Percentiles rank a stretch among this genome's conserved stretches.
These are phyloP conservation scores for Plagiodera versicolora DNA, from an alignment of 2,888 invertebrate genomes.

Conservation along the genomic window DNA sequence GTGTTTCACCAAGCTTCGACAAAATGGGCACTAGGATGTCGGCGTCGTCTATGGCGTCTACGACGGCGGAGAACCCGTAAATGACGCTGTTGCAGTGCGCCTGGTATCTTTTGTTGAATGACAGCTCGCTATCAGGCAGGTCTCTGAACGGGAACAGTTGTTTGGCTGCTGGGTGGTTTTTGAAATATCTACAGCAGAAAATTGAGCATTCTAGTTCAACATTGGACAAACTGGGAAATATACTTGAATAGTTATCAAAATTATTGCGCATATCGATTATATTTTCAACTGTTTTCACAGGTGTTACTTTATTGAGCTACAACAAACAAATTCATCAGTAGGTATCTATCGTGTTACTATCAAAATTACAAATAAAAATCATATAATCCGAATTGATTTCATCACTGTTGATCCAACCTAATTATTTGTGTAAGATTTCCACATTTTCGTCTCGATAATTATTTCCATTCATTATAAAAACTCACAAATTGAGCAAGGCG, in stretches of 20 bases:
- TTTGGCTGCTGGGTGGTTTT: slow-evolving; percentile 57
- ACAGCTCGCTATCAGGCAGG: slow-evolving; percentile 54
- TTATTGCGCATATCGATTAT: background rate
- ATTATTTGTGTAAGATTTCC: too few relatives aligned
- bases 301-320: too few relatives aligned
- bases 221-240: too few relatives aligned
- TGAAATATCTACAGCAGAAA: slow-evolving; percentile 54
- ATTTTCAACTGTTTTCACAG: background rate
- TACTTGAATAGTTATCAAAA: too few relatives aligned
- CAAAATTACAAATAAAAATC: too few relatives aligned
- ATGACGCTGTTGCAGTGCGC: slow-evolving; percentile 60
- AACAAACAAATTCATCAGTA: too few relatives aligned
- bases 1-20: slow-evolving; percentile 57
- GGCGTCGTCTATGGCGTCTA: slow-evolving; percentile 59
- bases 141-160: slow-evolving; percentile 58
- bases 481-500: slow-evolving; percentile 39
- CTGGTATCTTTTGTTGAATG: slow-evolving; percentile 56
- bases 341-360: too few relatives aligned
- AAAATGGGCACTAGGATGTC: slow-evolving; percentile 57
- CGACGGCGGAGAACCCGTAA: slow-evolving; percentile 55
- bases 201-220: too few relatives aligned
- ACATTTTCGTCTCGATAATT: too few relatives aligned
- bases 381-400: too few relatives aligned
- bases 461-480: slow-evolving; percentile 7
- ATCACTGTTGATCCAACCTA: too few relatives aligned